Evolutionary conservation across 2,888 invertebrate species (phyloP), one percentile per base, ranked within the genome.

Genomic region (Liopterus haemorrhoidalis): DNA sequence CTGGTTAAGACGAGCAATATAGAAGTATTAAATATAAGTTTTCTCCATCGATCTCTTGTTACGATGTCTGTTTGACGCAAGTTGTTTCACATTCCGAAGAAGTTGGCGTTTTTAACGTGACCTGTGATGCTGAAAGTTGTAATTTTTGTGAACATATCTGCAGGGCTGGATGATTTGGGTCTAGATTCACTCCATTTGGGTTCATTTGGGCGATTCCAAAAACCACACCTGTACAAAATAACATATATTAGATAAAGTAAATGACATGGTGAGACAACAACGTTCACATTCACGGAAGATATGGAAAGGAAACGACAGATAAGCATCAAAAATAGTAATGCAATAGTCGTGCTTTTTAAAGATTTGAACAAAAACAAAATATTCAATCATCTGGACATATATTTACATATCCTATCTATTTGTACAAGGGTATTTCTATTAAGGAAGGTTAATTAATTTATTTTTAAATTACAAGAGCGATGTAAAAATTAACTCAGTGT

Each of bases 151-250:
- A 64, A 53, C 65, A 63, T 54, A 66, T 64, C 36, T 77, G 74
- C 38, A 78, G 65, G 28, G 79, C 76, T 43, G 79, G 76, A 60
- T 78, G 79, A n/a, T n/a, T n/a, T 65, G 78, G 72, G 56, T 79
- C 79, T 49, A 79, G 71, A 52, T 71, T 71, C 51, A 72, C 70
- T 46, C 81, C 81, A 64, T 79, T 81, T 43, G 81, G 80, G 53
- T 79, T 76, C 50, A 82, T 70, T 50, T 80, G 75, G 46, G 80
- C 73, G 57, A 81, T 68, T 59, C 80, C 80, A 12, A 33, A 39
- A n/a, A 45, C 31, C 9, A 38, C 45, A n/a, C n/a, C n/a, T n/a
- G n/a, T n/a, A n/a, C 6, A 28, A 9, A 28, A n/a, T 9, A 12
- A 28, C 28, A 28, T 11, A 8, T 5, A 28, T 9, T 28, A 28